Evolutionary conservation across 2,888 invertebrate genomes (phyloP), one percentile per base, ranked within the genome.

Genomic region (Drepanosiphum platanoidis): DNA sequence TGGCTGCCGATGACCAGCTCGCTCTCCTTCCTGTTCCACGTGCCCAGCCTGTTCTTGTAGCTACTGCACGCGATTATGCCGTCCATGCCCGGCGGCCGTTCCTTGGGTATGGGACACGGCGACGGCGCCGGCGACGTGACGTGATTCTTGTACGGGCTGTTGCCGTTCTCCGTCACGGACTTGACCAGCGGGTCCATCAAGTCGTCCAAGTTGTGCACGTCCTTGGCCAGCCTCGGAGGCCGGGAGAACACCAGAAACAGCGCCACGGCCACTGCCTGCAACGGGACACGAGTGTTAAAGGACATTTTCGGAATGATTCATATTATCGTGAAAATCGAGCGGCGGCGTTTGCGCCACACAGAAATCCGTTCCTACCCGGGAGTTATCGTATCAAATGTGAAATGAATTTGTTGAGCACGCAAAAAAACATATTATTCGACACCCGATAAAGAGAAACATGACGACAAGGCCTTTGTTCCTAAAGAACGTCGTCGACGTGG

Each of bases 51-150:
- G 90, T 93, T 94, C 89, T 94, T 94, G 91, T 93, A 94, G 90
- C 94, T 94, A 89, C 94, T 94, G 90, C 94, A 94, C 0, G 94
- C 93, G 86, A 94, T 94, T 86, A 94, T 90, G 86, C 94, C 94
- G 90, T 93, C 94, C 93, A 94, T 93, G 78, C 92, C 94, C n/a
- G 92, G 92, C 0, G 93, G 93, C 61, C 94, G 91, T 88, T 94
- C 94, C 39, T 68, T 52, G n/a, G 68, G 84, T 30, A 68, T 68
- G 87, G 87, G 87, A 64, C 91, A 86, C 39, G 86, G 42, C 27
- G 75, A 30, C 36, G 81, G 27, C 30, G 81, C 42, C 39, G 42
- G 86, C 66, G 72, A 68, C 27, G 86, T 77, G 11, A 78, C 87
- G 36, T 77, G 8, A 18, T 42, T 32, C 71, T 77, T 42, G 84